Conservation (phyloP, 1,140 invertebrate genomes). For the Atopsyche davidsoni region DNA sequence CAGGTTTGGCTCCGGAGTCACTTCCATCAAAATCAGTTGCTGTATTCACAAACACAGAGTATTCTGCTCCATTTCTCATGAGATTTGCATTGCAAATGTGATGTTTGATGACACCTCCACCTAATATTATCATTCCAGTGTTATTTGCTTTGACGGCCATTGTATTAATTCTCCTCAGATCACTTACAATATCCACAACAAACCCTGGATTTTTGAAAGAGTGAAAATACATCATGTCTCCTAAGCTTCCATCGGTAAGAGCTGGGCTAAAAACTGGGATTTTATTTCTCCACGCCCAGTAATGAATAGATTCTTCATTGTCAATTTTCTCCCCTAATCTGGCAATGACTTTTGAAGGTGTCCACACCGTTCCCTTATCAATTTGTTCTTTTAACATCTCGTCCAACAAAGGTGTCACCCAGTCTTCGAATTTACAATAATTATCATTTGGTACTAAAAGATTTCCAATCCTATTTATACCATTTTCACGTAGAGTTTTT, state of each 20-base stretch:
- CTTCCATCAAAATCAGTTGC: conserved; percentile 97
- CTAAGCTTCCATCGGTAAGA: conserved; percentile 95
- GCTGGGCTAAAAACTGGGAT: conserved; percentile 98
- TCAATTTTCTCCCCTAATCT: conserved; percentile 85
- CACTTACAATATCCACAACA: conserved; percentile 89
- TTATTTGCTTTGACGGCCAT: conserved; percentile 92
- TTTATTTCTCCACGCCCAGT: conserved; percentile 96
- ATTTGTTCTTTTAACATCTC: conserved; percentile 88
- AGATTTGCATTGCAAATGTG: conserved; percentile 98
- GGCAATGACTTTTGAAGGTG: conserved; percentile 83
- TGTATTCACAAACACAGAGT: conserved; percentile 95
- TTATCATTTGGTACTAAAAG: conserved; percentile 97
- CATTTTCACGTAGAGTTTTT: conserved; percentile 69
- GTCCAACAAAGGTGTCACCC: conserved; percentile 93
- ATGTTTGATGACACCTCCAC: conserved; percentile 97
- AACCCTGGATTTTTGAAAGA: conserved; percentile 89
- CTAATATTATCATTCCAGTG: conserved; percentile 95
- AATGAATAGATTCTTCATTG: conserved; percentile 89
- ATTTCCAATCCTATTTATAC: conserved; percentile 97
- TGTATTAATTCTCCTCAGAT: conserved; percentile 84
- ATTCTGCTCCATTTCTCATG: conserved; percentile 99
- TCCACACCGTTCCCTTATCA: conserved; percentile 72
- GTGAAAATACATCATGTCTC: conserved; percentile 99
- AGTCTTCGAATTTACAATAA: conserved; percentile 98
- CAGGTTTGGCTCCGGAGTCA: conserved; percentile 94